Evolutionary conservation across 2,113 vertebrate species (phyloP).

Genomic region (Pitta sordida): DNA sequence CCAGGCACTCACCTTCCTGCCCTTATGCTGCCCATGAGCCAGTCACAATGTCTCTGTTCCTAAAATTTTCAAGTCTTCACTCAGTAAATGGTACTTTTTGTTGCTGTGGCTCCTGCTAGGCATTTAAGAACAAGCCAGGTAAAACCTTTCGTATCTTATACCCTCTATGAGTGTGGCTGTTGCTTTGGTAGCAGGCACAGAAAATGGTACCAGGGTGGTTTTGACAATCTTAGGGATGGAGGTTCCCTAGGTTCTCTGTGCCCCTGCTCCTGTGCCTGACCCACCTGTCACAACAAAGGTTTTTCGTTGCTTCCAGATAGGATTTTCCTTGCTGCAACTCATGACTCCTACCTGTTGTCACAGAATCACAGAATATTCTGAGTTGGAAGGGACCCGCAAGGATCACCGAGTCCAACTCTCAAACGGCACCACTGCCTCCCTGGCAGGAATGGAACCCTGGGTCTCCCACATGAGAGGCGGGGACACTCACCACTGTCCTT

Average conservation of each 20-base stretch:
- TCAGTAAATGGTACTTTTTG: background rate
- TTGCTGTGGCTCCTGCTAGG: background rate
- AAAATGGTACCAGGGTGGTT: background rate
- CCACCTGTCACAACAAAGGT: background rate
- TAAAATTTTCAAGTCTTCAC: background rate
- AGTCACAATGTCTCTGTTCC: background rate
- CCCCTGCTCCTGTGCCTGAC: background rate
- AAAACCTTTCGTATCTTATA: background rate
- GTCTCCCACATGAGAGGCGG: too few species aligned
- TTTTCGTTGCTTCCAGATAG: background rate
- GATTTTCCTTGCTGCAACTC: background rate
- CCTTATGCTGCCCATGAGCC: background rate
- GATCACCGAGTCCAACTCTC: too few species aligned
- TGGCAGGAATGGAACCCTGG: too few species aligned
- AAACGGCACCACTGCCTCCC: too few species aligned
- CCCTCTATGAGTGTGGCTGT: background rate
- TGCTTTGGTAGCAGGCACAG: background rate
- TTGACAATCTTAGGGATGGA: background rate
- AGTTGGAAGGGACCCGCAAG: too few species aligned
- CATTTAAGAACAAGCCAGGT: background rate
- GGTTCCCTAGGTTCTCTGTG: background rate
- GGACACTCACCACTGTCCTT: too few species aligned
- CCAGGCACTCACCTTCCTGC: constrained; percentile 1
- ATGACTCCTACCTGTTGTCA: background rate
- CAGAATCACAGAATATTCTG: too few species aligned